A percentile compares a stretch with the other conserved stretches of the same genome.
Evolutionary conservation across 2,113 vertebrate genomes (phyloP).

Genomic region (Gnathonemus echidnorhynchus): DNA sequence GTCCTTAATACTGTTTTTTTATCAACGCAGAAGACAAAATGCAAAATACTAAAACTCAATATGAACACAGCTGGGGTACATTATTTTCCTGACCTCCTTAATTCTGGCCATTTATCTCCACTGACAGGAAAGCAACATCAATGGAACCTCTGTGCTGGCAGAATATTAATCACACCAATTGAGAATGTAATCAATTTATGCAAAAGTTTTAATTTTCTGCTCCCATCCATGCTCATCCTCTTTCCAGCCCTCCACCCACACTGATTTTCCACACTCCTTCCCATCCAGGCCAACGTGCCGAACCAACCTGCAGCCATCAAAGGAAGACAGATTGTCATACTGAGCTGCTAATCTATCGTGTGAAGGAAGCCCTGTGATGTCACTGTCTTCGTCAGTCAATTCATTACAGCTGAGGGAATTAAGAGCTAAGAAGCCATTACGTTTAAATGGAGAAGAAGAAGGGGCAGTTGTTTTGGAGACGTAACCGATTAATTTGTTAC

Average conservation of each 20-base stretch:
- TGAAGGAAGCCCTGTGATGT: conserved; percentile 35
- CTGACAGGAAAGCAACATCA: conserved; percentile 4
- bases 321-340: conserved; percentile 33
- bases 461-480: conserved; percentile 22
- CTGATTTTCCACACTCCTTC: neutral
- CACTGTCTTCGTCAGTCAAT: conserved; percentile 30
- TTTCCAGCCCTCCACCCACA: neutral
- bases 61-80: neutral
- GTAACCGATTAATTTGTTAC: conserved; percentile 24
- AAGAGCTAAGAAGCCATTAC: conserved; percentile 32
- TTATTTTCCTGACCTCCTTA: conserved; percentile 19
- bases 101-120: conserved; percentile 16
- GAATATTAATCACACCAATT: conserved; percentile 22
- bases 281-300: neutral
- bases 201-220: conserved; percentile 6
- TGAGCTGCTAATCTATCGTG: conserved; percentile 45
- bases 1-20: neutral
- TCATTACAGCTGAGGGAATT: conserved; percentile 37
- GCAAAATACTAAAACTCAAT: conserved; percentile 5
- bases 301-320: conserved; percentile 27
- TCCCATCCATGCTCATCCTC: neutral
- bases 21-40: neutral
- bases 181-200: conserved; percentile 23
- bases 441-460: conserved; percentile 24
- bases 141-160: neutral